Conservation (phyloP, 35 echinoderm and acorn worm genomes). For the Diadema setosum region DNA sequence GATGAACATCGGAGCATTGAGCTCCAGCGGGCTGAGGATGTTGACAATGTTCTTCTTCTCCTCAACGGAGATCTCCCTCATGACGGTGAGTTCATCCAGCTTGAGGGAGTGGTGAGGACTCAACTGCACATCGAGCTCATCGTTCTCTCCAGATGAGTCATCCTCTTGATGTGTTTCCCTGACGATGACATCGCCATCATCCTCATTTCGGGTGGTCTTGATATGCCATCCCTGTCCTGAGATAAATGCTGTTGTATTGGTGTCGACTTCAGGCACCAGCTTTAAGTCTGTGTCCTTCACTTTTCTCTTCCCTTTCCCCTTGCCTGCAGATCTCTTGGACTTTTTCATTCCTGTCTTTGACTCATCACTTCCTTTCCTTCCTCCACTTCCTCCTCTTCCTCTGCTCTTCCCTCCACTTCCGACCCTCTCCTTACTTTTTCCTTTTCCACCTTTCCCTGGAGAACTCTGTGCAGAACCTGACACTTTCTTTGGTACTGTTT, state of each 20-base stretch:
- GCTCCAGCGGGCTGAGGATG: conserved; percentile 72
- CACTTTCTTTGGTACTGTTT: background rate
- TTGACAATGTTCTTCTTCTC: conserved; percentile 67
- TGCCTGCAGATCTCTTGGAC: conserved; percentile 16
- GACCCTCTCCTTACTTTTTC: conserved; percentile 1
- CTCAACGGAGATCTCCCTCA: conserved; percentile 43
- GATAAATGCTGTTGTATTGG: conserved; percentile 86
- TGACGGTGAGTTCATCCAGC: conserved; percentile 54
- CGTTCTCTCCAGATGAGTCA: conserved; percentile 17
- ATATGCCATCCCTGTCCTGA: conserved; percentile 96
- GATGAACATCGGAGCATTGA: conserved; percentile 66
- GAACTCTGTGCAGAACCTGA: background rate
- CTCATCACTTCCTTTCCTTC: background rate
- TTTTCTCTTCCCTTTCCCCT: background rate
- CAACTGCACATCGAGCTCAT: conserved; percentile 11
- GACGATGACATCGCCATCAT: conserved; percentile 65
- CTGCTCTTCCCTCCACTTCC: background rate
- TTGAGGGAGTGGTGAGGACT: conserved; percentile 73
- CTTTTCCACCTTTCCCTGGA: background rate
- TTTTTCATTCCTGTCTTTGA: background rate
- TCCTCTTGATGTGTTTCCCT: too few species aligned
- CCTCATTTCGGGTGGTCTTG: conserved; percentile 78
- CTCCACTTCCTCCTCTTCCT: conserved; percentile 21
- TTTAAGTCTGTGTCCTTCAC: conserved; percentile 19
- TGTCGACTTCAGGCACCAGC: conserved; percentile 61